Percentiles rank a stretch among this genome's conserved stretches.
These are phyloP conservation scores for Pseudomyrmex sp. DNA, from an alignment of 1,140 invertebrate species.

Conservation along the genomic window DNA sequence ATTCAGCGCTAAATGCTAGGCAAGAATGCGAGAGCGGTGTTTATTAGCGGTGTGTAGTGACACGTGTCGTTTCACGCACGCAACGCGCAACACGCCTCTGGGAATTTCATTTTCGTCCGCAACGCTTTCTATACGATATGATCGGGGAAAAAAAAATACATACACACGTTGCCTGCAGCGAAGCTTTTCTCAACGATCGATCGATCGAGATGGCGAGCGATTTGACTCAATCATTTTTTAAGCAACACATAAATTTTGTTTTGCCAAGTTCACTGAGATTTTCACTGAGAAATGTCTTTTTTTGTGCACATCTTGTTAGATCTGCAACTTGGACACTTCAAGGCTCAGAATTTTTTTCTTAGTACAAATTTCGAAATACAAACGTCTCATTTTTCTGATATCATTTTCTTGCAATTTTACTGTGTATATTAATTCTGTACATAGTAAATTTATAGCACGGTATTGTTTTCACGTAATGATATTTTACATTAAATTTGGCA, in stretches of 20 bases:
- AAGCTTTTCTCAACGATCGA: constrained; percentile 55
- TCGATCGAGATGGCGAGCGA: constrained; percentile 38
- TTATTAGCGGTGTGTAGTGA: constrained; percentile 7
- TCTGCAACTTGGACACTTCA: neutral
- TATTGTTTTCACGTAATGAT: no score
- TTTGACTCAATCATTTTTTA: constrained; percentile 26
- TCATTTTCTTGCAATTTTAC: neutral
- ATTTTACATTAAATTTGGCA: no score
- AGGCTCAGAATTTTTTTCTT: neutral
- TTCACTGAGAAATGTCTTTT: neutral
- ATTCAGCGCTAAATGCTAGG: constrained; percentile 28
- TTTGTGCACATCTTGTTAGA: neutral
- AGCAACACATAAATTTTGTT: constrained; percentile 32
- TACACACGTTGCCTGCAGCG: constrained; percentile 30
- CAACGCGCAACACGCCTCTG: constrained; percentile 54
- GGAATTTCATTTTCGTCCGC: constrained; percentile 53
- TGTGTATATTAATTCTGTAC: no score
- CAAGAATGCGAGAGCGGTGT: constrained; percentile 18
- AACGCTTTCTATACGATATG: constrained; percentile 37
- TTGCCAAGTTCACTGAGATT: constrained; percentile 26
- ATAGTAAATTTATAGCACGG: no score
- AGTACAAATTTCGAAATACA: neutral
- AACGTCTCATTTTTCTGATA: neutral
- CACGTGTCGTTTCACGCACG: constrained; percentile 50
- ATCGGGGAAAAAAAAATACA: constrained; percentile 14